A percentile compares a stretch with the other conserved stretches of the same genome.
Conservation (phyloP, 2,888 invertebrate genomes). For the Podabrus alpinus region DNA sequence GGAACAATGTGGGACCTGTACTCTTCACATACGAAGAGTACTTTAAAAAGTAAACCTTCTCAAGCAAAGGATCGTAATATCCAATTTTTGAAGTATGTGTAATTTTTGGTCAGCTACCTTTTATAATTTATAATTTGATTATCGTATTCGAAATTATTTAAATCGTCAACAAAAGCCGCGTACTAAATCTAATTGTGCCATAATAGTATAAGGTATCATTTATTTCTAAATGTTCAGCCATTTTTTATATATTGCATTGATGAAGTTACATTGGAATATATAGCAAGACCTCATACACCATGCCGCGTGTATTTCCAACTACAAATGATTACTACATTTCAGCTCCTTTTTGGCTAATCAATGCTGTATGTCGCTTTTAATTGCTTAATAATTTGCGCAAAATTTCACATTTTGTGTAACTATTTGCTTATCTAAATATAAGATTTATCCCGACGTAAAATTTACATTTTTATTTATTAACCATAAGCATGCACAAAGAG, state of each 20-base stretch:
- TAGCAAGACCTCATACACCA: not conserved
- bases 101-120: not conserved
- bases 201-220: not conserved
- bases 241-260: not conserved
- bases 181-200: constrained; percentile 3
- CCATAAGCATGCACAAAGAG: not conserved
- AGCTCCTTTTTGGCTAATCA: not conserved
- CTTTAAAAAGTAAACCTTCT: not conserved
- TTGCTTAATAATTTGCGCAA: not conserved
- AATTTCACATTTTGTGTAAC: not conserved
- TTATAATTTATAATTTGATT: not conserved
- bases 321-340: not conserved
- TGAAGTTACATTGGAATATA: not conserved
- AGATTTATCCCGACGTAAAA: not conserved
- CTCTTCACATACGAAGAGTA: not conserved
- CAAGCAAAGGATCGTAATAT: not conserved
- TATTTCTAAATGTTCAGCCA: constrained; percentile 1
- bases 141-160: not conserved
- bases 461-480: not conserved
- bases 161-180: constrained; percentile 1
- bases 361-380: not conserved
- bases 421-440: not conserved
- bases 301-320: not conserved
- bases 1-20: not conserved
- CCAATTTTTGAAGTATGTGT: not conserved